Conservation (phyloP, 2,797 vertebrate species). For the Parauchenoglanis punctatus region DNA sequence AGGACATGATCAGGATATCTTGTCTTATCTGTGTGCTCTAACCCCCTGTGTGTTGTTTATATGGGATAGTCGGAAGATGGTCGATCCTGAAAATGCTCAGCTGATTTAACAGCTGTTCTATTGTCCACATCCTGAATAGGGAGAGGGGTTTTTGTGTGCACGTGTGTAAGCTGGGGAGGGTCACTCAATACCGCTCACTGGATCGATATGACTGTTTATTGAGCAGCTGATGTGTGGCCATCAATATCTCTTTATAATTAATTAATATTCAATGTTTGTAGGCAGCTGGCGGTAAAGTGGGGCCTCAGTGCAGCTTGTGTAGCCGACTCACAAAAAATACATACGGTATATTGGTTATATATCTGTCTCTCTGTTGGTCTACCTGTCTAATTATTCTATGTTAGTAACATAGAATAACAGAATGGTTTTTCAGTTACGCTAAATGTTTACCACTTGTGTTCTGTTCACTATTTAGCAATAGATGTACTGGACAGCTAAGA, state of each 20-base stretch:
- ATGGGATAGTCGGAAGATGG: conserved; percentile 30
- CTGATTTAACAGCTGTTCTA: conserved; percentile 72
- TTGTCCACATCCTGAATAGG: conserved; percentile 70
- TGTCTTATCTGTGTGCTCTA: not conserved
- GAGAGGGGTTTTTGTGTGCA: conserved; percentile 31
- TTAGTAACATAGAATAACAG: not conserved
- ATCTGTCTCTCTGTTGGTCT: not conserved
- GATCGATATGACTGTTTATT: conserved; percentile 82
- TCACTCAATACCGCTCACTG: conserved; percentile 69
- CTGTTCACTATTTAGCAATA: not conserved
- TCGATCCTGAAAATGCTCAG: conserved; percentile 63
- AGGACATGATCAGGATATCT: conserved; percentile 1
- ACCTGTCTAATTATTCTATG: not conserved
- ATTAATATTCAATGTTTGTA: conserved; percentile 55
- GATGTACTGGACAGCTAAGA: too few species aligned
- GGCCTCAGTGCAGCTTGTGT: not conserved
- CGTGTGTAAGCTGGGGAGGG: conserved; percentile 54
- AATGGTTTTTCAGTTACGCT: not conserved
- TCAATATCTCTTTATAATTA: conserved; percentile 75
- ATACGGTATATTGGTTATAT: not conserved
- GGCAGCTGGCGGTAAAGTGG: conserved; percentile 65
- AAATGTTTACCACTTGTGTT: not conserved
- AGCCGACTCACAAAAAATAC: not conserved
- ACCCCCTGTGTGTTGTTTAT: conserved; percentile 49
- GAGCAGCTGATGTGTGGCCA: conserved; percentile 70